Evolutionary conservation across 1,140 invertebrate species (phyloP), one percentile per base, ranked within the genome.

Genomic region (Rhysida immarginata): DNA sequence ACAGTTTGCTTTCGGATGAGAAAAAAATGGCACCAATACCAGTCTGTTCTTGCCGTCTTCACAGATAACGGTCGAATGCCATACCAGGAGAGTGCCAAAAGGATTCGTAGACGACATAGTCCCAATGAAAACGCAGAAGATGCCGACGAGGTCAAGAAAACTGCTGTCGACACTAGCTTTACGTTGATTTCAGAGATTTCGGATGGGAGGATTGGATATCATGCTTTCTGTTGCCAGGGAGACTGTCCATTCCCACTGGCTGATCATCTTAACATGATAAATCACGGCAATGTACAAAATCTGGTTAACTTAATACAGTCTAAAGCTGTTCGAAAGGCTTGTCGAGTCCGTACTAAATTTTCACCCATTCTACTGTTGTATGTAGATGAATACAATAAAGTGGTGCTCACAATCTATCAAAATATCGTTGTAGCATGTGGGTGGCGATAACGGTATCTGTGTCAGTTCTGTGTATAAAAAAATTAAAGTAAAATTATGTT

Each of bases 131-230:
- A 23, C 44, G 44, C 5, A n/a, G 18, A 46, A 20, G 44, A 20
- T 5, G 18, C 5, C 16, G 23, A 23, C 5, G 18, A 46, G 8
- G 20, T 3, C 44, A 20, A 20, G 18, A 46, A 8, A 11, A 5
- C 20, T 51, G 49, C 49, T 13, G 20, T 8, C 75, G 93, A 57
- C 83, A 89, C 63, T 76, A 80, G 42, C 78, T 99, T 54, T 93
- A 90, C 71, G 92, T 99, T n/a, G 88, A 97, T 71, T 99, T 99
- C 69, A 78, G 73, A 5, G 89, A 96, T 62, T 92, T 99, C 11
- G 94, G 93, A 21, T 99, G 96, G 96, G 87, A 88, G 65, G 91
- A 96, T 71, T 99, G 96, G 96, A 98, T 98, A 97, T 73, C 82
- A 96, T 61, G 94, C 95, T 0, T 96, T 80, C 72, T 95, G 90